Conservation (phyloP, 1,140 invertebrate species). For the Caenorhabditis inopinata region DNA sequence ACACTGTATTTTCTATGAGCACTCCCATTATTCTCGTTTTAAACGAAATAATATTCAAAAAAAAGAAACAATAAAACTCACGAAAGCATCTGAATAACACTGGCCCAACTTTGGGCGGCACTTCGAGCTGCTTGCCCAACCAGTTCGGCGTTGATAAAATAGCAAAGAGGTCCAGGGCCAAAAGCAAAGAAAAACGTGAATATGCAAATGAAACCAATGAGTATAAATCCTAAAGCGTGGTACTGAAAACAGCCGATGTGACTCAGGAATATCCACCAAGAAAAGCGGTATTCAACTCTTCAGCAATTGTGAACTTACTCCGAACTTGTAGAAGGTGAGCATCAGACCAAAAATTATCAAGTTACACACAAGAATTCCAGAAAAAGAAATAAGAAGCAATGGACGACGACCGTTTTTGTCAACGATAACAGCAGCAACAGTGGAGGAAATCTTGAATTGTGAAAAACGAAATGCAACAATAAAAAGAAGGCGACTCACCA, state of each 20-base stretch:
- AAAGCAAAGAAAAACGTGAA: slow-evolving; percentile 60
- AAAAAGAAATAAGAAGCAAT: slow-evolving; percentile 53
- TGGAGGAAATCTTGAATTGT: slow-evolving; percentile 47
- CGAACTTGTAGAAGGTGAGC: slow-evolving; percentile 53
- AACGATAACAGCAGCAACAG: slow-evolving; percentile 52
- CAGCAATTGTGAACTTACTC: slow-evolving; percentile 42
- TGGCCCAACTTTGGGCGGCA: slow-evolving; percentile 59
- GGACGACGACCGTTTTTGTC: slow-evolving; percentile 60
- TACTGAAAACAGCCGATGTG: slow-evolving; percentile 43
- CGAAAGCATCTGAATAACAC: slow-evolving; percentile 57
- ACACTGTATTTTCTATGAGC: too few relatives aligned
- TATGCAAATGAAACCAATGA: slow-evolving; percentile 56
- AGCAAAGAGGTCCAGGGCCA: slow-evolving; percentile 59
- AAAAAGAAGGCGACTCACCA: slow-evolving; percentile 50
- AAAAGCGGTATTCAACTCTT: not conserved
- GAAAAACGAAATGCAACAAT: not conserved
- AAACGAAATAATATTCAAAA: not conserved
- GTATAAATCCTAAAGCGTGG: slow-evolving; percentile 53
- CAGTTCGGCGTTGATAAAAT: slow-evolving; percentile 59
- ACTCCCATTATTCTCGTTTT: too few relatives aligned
- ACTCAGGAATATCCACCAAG: not conserved
- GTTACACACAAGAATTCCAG: slow-evolving; percentile 55
- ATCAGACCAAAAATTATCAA: slow-evolving; percentile 57
- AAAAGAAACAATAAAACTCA: slow-evolving; percentile 29
- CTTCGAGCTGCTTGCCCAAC: slow-evolving; percentile 59